Percentiles rank a stretch among this genome's conserved stretches.
These are phyloP conservation scores for Neomonachus schauinslandi DNA, from an alignment of 2,113 vertebrate species.

Conservation along the genomic window DNA sequence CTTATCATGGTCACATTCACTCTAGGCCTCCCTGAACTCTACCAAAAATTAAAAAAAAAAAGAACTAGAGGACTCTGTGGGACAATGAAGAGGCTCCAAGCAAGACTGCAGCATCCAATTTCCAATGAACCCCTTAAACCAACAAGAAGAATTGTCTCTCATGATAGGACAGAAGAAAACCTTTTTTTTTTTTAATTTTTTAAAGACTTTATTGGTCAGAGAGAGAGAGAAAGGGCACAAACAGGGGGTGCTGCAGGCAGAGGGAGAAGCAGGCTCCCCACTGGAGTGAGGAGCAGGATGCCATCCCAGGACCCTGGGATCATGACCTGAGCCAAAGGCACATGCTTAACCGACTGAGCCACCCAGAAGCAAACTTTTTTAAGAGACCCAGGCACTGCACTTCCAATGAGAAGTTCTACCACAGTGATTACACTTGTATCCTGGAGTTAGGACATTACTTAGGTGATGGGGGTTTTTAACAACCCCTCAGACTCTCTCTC, in stretches of 20 bases:
- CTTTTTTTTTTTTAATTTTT: background rate
- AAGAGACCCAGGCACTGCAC: background rate
- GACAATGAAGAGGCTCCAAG: background rate
- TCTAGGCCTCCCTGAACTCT: background rate
- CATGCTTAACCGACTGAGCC: background rate
- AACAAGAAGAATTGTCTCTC: background rate
- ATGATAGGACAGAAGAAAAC: background rate
- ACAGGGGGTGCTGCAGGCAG: background rate
- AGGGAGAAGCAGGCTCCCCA: background rate
- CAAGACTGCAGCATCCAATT: background rate
- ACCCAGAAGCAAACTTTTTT: background rate
- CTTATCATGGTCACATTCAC: background rate
- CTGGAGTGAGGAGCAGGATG: background rate
- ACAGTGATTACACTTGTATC: background rate
- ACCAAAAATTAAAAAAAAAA: background rate
- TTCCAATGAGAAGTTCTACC: background rate
- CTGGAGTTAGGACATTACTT: background rate
- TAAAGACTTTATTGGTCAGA: background rate
- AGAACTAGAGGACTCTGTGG: background rate
- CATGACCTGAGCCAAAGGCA: background rate
- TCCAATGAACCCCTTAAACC: background rate
- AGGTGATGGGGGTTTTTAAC: background rate
- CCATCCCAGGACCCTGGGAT: background rate
- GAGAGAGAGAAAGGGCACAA: background rate
- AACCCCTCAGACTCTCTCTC: background rate